These are phyloP conservation scores for Hartigia nigra DNA, from an alignment of 2,888 invertebrate genomes.

Conservation along the genomic window DNA sequence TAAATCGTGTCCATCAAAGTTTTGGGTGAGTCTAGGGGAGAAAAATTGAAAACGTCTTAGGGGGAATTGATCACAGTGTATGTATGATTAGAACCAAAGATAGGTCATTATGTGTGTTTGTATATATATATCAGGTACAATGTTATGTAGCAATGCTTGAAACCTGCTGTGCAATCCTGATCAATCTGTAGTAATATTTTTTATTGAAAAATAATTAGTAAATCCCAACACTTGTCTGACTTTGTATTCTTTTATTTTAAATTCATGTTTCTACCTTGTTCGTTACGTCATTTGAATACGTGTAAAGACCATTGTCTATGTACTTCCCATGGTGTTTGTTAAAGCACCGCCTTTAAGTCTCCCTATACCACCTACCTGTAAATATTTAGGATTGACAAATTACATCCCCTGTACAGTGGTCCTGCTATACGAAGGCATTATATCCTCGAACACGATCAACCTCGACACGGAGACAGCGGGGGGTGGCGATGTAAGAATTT, in stretches of 20 bases:
- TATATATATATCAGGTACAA: neutral
- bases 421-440: neutral
- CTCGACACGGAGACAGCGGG: neutral
- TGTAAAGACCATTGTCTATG: neutral
- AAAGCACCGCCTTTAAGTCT: neutral
- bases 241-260: neutral
- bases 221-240: neutral
- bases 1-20: too few species aligned
- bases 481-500: slow-evolving; percentile 9
- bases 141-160: neutral
- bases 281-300: neutral
- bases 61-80: neutral
- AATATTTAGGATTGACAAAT: neutral
- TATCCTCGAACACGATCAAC: neutral
- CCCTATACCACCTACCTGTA: neutral
- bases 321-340: neutral
- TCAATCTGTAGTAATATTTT: neutral
- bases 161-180: neutral
- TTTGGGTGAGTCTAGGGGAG: neutral
- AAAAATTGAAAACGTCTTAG: neutral
- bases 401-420: neutral
- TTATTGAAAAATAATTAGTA: neutral
- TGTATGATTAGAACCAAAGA: neutral
- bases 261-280: neutral
- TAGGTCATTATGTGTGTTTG: neutral